Percentiles rank a stretch among this genome's conserved stretches.
Evolutionary conservation across 1,140 invertebrate genomes (phyloP).

Genomic region (Liolophura sinensis): DNA sequence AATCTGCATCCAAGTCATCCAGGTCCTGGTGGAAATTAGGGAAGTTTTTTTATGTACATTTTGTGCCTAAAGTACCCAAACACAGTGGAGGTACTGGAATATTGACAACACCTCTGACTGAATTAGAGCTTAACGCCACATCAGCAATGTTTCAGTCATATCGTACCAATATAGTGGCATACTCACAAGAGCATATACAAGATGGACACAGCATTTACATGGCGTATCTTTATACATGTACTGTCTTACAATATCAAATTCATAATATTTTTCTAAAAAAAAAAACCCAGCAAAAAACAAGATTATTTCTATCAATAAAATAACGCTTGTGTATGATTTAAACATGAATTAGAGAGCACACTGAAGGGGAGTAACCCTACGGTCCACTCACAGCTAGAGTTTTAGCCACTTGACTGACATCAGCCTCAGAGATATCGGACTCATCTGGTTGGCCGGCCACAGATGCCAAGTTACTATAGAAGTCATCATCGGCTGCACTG

Average conservation of each 20-base stretch:
- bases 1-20: constrained; percentile 54
- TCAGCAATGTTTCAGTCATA: neutral
- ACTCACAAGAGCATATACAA: no score
- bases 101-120: no score
- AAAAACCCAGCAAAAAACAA: neutral
- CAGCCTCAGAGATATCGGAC: constrained; percentile 51
- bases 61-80: neutral
- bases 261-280: neutral
- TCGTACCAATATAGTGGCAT: no score
- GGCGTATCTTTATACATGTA: neutral
- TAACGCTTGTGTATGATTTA: neutral
- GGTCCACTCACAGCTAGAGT: constrained; percentile 39
- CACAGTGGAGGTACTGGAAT: neutral
- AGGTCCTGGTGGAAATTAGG: constrained; percentile 37
- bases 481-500: constrained; percentile 43
- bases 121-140: neutral
- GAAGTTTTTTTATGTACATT: constrained; percentile 1
- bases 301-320: neutral
- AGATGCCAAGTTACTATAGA: constrained; percentile 47
- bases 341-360: no score
- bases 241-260: neutral
- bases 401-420: constrained; percentile 48
- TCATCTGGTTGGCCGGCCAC: constrained; percentile 38
- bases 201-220: neutral
- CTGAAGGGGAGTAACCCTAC: no score